Base-by-base conservation (phyloP, 1,140 invertebrate genomes). In the Listronotus bonariensis region DNA sequence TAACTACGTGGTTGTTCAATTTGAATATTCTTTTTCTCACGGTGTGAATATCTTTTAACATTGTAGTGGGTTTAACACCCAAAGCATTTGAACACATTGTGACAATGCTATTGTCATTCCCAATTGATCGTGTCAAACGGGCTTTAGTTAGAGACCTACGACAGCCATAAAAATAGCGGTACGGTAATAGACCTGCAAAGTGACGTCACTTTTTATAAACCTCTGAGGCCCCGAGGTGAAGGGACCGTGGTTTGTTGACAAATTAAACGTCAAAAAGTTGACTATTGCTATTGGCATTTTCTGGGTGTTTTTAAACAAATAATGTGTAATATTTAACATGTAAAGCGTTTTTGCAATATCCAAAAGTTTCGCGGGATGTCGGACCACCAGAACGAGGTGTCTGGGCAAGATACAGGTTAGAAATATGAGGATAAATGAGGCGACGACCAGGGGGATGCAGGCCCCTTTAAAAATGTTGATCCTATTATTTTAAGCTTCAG, bases 341-440 rank as follows among this genome's bases (percentile, higher is more conserved):
- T 40, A 40, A 40, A 20, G 12, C 6, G 18, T 18, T 55, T 55
- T 57, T 15, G 26, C 9, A 15, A 55, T 31, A 8, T 34, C 8
- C 6, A 14, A 46, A 51, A 49, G 10, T 31, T 49, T 9, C 8
- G 0, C 3, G 20, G 31, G 43, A 68, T 68, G 67, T 68, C 67
- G 6, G 67, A 68, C 34, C 56, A 62, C 45, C 67, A 65, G 41
- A 49, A 58, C n/a, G 67, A 68, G 32, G n/a, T 36, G 8, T 58
- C 42, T 32, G 57, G 48, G 17, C 57, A 61, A 52, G 67, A 68
- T 38, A 61, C 67, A 51, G 67, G 67, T 68, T 18, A 41, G 59
- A 18, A 12, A 17, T 20, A 3, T 15, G n/a, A n/a, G n/a, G n/a
- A 26, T 26, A 26, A 26, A 26, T 26, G 20, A 26, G 20, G 20